Base-by-base conservation (phyloP, 2,113 vertebrate genomes). In the Oncorhynchus nerka region DNA sequence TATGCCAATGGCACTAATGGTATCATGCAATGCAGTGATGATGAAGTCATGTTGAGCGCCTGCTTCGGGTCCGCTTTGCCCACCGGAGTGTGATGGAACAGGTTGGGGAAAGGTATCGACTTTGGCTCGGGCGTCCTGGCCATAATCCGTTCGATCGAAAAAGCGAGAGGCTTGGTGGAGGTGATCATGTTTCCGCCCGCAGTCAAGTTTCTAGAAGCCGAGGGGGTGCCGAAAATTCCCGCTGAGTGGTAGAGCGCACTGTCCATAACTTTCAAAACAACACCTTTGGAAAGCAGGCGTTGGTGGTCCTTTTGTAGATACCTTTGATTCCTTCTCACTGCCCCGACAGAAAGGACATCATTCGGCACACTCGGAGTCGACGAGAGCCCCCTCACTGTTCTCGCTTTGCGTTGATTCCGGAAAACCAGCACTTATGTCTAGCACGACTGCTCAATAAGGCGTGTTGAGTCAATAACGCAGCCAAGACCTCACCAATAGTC, bases 91-190 rank as follows among this genome's bases (percentile, higher is more conserved):
- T 95, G n/a, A 78, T 87, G 95, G 77, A 96, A 88, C 88, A 95
- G 93, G 85, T 93, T 92, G 80, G 95, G 95, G 68, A 95, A 93
- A 11, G 95, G 95, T 83, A 96, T 89, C 81, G 95, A 93, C 93
- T 89, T 95, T 79, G 97, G 98, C 79, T 99, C 98, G 3, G 97
- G 98, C 57, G 95, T 97, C 92, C 97, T 90, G 87, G 97, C 96
- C 98, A 99, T 99, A 92, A 99, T 99, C 89, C 98, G 94, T 90
- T 99, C 98, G 89, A 99, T 99, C 88, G 97, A 99, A 92, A 99
- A 99, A 76, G 98, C 97, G 87, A 99, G 94, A 32, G 97, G 95
- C 84, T 99, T 99, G 85, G 93, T 88, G 48, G 94, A 85, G 93
- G 90, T 87, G 93, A 96, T 94, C 94, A 94, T 89, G 93, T 89